Percentiles rank a stretch among this genome's conserved stretches.
Conservation (phyloP, 1,140 invertebrate genomes). For the Thaumatotibia leucotreta region DNA sequence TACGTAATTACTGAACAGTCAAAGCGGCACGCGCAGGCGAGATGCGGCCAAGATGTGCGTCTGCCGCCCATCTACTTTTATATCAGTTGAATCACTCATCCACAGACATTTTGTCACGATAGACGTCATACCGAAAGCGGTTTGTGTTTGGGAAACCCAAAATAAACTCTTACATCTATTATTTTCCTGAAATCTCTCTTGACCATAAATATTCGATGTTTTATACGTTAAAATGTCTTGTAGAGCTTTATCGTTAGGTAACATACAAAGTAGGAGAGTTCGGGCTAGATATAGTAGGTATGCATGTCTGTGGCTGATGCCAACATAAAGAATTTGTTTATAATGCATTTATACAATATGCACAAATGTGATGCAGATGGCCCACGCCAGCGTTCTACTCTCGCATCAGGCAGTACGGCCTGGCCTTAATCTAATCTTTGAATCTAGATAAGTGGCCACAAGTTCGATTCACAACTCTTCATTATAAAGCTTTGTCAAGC, state of each 20-base stretch:
- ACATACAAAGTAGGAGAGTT: background rate
- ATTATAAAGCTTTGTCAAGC: constrained; percentile 73
- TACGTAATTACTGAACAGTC: background rate
- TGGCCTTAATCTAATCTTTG: constrained; percentile 38
- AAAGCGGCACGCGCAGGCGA: background rate
- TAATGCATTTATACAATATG: background rate
- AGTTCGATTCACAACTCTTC: constrained; percentile 74
- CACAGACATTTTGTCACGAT: too few species aligned
- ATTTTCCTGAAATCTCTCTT: too few species aligned
- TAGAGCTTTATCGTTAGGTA: too few species aligned
- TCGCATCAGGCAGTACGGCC: constrained; percentile 34
- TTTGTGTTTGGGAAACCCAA: too few species aligned
- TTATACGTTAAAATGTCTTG: too few species aligned
- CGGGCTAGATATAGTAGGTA: background rate
- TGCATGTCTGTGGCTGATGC: background rate
- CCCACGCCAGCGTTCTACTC: background rate
- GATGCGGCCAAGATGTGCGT: background rate
- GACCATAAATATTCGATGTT: too few species aligned
- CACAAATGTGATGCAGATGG: background rate
- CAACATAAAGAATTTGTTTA: too few species aligned
- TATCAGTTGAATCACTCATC: background rate
- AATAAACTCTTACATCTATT: too few species aligned
- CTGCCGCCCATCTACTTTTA: background rate
- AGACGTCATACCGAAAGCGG: too few species aligned
- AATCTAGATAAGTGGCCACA: constrained; percentile 66